Evolutionary conservation across 2,113 vertebrate species (phyloP), one percentile per base, ranked within the genome.

Genomic region (Forbesichthys agassizii): DNA sequence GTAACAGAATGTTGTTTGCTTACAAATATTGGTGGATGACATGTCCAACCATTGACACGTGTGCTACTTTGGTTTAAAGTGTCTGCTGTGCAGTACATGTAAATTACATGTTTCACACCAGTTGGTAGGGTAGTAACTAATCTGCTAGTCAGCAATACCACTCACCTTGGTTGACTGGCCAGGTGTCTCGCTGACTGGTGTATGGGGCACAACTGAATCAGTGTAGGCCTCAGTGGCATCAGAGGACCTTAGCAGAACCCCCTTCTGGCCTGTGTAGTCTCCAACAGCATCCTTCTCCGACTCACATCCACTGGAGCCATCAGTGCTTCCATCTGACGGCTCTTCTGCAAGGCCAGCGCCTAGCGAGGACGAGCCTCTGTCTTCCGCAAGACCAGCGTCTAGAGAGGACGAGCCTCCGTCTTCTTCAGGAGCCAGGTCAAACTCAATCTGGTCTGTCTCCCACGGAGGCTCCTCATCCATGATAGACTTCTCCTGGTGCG

Each of bases 391-490:
- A 63, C 79, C 3, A 20, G 49, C 2, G 20, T 20, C 20, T 20
- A 20, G 20, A 1, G 20, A 20, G 20, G 20, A 18, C 33, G 78
- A 75, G 0, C 46, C 16, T 0, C 70, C 74, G 18, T 78, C 64
- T 3, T 61, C 65, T 18, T 73, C 69, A 0, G 55, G 4, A 13
- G 63, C 79, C 3, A 20, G 49, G 3, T 10, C 20, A 5, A 33
- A 14, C 9, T 77, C 55, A 20, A 10, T 18, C 0, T 16, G 53
- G 52, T 79, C 69, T 0, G 13, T 71, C 73, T 82, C 71, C 86
- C 81, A 83, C 0, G 88, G 89, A 0, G 86, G 83, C 2, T 80
- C 74, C 68, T 89, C 81, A 0, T 89, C 79, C 58, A 75, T 77
- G 3, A 88, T 89, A 0, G 52, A 61, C 3, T 82, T 71, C 13